phyloP scores from a whole-genome alignment of 2,113 vertebrate species.

The Lophochroa leadbeateri region DNA sequence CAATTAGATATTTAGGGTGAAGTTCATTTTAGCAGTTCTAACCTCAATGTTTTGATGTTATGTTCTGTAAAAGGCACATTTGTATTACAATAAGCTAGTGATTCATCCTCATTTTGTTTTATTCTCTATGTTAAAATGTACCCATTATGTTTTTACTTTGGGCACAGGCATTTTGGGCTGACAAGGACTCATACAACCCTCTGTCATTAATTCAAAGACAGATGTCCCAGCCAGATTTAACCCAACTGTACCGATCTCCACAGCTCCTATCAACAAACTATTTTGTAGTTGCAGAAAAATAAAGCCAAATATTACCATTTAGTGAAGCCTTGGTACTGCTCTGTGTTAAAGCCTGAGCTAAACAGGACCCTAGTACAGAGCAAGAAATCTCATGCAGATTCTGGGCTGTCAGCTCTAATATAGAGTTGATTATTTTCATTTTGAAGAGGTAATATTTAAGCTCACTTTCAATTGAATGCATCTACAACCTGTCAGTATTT shows the following conservation, averaged over 20 bases:
- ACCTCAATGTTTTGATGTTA: neutral
- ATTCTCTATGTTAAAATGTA: neutral
- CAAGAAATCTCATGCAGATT: neutral
- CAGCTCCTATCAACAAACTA: neutral
- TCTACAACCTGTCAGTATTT: slow-evolving; percentile 9
- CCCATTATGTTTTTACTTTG: neutral
- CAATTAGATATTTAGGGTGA: slow-evolving; percentile 18
- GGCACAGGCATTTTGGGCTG: neutral
- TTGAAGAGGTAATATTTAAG: slow-evolving; percentile 47
- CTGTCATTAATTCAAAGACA: neutral
- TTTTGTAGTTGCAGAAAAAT: neutral
- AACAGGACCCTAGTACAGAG: neutral
- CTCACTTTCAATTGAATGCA: slow-evolving; percentile 24
- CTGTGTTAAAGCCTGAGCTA: neutral
- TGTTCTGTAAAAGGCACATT: neutral
- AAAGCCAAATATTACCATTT: neutral
- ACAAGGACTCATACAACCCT: neutral
- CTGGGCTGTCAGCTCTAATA: slow-evolving; percentile 27
- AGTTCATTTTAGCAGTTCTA: slow-evolving; percentile 15
- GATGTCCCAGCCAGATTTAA: neutral
- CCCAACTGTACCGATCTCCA: neutral
- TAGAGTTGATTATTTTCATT: slow-evolving; percentile 35
- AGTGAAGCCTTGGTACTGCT: neutral
- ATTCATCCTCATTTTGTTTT: neutral
- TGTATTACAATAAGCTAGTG: neutral